Evolutionary conservation across 2,888 invertebrate species (phyloP).

Genomic region (Rhopalosiphum nymphaeae): DNA sequence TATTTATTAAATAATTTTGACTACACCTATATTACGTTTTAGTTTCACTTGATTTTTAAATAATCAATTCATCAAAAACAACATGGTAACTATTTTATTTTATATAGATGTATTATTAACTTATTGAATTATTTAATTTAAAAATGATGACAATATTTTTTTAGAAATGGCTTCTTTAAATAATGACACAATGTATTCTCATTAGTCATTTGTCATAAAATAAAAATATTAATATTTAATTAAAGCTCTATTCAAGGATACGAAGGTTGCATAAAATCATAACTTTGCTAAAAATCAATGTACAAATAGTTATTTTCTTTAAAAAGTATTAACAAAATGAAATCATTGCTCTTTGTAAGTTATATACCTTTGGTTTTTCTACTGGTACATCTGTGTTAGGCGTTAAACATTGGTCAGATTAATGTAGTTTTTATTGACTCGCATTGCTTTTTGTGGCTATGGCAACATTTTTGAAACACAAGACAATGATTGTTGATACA

Average conservation of each 20-base stretch:
- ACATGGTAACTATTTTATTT: neutral
- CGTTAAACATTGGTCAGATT: constrained; percentile 1
- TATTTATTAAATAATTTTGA: neutral
- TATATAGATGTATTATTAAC: neutral
- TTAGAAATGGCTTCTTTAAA: neutral
- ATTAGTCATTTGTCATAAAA: neutral
- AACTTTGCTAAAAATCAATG: neutral
- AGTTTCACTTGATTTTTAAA: neutral
- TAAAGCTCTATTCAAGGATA: neutral
- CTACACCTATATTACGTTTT: neutral
- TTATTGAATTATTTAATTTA: neutral
- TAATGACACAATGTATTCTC: neutral
- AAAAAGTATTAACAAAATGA: neutral
- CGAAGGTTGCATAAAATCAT: neutral
- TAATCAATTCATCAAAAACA: neutral
- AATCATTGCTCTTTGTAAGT: neutral
- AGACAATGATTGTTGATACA: constrained; percentile 39
- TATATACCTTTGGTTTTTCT: neutral
- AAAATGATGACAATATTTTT: neutral
- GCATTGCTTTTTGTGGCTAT: constrained; percentile 43
- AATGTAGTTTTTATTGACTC: constrained; percentile 33
- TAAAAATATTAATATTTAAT: neutral
- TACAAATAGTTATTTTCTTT: neutral
- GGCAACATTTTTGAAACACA: constrained; percentile 49
- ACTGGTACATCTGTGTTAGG: neutral